phyloP scores from a whole-genome alignment of 2,797 vertebrate species.

The Crax fasciolata region DNA sequence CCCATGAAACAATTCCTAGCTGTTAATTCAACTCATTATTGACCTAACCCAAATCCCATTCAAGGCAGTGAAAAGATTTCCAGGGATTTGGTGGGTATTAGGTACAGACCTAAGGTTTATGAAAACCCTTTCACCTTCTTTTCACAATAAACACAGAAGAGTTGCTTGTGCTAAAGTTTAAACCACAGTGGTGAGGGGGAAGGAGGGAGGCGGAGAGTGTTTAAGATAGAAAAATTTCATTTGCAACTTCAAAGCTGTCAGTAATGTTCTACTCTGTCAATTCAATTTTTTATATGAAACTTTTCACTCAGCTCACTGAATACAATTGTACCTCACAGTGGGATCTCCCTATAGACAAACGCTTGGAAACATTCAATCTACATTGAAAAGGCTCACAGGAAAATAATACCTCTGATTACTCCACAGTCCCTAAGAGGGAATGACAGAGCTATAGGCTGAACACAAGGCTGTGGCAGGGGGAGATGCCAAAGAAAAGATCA shows the following conservation, averaged over 20 bases:
- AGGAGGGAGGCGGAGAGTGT: not conserved
- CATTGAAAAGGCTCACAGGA: not conserved
- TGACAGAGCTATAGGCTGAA: not conserved
- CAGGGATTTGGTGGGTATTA: not conserved
- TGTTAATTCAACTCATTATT: slow-evolving; percentile 24
- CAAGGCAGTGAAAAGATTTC: not conserved
- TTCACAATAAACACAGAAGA: not conserved
- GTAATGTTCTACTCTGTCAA: not conserved
- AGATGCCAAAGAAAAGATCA: not conserved
- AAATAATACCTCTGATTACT: slow-evolving; percentile 2
- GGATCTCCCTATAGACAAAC: slow-evolving; percentile 1
- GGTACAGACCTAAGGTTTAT: not conserved
- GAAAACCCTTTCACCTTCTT: not conserved
- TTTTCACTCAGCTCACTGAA: slow-evolving; percentile 24
- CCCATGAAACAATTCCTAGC: not conserved
- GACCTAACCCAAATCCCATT: slow-evolving; percentile 1
- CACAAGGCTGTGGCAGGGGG: not conserved
- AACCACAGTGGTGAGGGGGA: not conserved
- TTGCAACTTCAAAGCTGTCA: slow-evolving; percentile 22
- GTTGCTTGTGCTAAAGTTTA: not conserved
- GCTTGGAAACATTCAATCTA: slow-evolving; percentile 7
- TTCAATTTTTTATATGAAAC: slow-evolving; percentile 11
- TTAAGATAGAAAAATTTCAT: slow-evolving; percentile 8
- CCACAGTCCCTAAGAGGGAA: not conserved
- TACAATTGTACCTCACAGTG: slow-evolving; percentile 4